phyloP scores from a whole-genome alignment of 2,113 vertebrate species.

The Thalassarche chlororhynchos region DNA sequence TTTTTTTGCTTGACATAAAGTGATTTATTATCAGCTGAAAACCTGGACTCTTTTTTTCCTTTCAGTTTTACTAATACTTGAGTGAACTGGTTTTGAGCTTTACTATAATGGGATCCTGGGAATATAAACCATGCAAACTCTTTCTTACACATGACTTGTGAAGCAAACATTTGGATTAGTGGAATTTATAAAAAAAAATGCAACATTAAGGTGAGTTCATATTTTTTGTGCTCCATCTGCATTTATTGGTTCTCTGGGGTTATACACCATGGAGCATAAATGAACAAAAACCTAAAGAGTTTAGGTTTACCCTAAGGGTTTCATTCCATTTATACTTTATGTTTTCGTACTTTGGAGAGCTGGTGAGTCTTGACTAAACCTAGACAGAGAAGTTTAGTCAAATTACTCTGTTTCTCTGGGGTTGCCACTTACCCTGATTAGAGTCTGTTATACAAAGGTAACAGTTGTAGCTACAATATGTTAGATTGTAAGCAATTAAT shows the following conservation, averaged over 20 bases:
- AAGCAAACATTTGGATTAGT: neutral
- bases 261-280: neutral
- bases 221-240: conserved; percentile 48
- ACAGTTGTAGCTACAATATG: neutral
- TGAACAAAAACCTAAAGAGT: neutral
- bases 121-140: conserved; percentile 12
- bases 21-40: conserved; percentile 41
- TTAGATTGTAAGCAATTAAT: neutral
- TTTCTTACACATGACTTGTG: neutral
- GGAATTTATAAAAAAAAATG: neutral
- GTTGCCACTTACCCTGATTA: neutral
- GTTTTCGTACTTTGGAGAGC: conserved; percentile 32
- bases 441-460: neutral
- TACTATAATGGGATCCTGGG: conserved; percentile 9
- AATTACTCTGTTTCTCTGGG: neutral
- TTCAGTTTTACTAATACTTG: conserved; percentile 11
- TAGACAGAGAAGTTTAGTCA: neutral
- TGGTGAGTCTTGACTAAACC: neutral
- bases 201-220: neutral
- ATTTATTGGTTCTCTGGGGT: conserved; percentile 18
- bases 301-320: neutral
- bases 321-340: neutral
- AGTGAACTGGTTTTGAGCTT: neutral
- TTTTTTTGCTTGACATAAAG: neutral
- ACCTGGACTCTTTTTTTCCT: neutral